Evolutionary conservation across 2,888 invertebrate species (phyloP), one percentile per base, ranked within the genome.

Genomic region (Polymixis flavicincta): DNA sequence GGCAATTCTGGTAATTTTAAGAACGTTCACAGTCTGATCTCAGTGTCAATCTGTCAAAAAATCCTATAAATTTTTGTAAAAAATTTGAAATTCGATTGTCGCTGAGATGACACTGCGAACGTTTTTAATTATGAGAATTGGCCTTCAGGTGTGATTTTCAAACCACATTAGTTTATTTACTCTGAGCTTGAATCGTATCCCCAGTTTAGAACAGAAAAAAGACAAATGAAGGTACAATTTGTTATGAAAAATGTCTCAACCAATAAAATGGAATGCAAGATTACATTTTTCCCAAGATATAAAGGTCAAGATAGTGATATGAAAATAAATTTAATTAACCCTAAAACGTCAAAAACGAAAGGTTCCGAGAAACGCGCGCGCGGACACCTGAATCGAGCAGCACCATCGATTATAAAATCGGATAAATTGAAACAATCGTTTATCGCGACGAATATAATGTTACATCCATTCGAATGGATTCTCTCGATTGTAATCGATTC

Each of bases 401-500:
- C 73, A 37, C 71, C 82, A 84, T 87, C 89, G 88, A 87, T 89
- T 89, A 89, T 88, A 87, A 87, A 85, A 83, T 85, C 83, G 86
- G 89, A 89, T 87, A 88, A 88, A 88, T 89, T 87, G 89, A 90
- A 88, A 86, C 88, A 90, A 88, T 89, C 86, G 89, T 82, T 88
- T 86, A 90, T 89, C 89, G 88, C 88, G 88, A 86, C 87, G 86
- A 88, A 89, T 90, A 89, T 91, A 90, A 90, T 89, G 89, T 91
- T 90, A 90, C 92, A 89, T 87, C 78, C 87, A 68, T 83, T 82
- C 78, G 79, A 87, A 73, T 85, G 78, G 82, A 80, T 78, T 84
- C 82, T 78, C 78, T 81, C 86, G 91, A 91, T 91, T 88, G 89
- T 90, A 87, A 92, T 92, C 92, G 89, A 89, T 89, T 88, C 90